Conservation (phyloP, 1,140 invertebrate species). For the Zaprionus tsacasi region DNA sequence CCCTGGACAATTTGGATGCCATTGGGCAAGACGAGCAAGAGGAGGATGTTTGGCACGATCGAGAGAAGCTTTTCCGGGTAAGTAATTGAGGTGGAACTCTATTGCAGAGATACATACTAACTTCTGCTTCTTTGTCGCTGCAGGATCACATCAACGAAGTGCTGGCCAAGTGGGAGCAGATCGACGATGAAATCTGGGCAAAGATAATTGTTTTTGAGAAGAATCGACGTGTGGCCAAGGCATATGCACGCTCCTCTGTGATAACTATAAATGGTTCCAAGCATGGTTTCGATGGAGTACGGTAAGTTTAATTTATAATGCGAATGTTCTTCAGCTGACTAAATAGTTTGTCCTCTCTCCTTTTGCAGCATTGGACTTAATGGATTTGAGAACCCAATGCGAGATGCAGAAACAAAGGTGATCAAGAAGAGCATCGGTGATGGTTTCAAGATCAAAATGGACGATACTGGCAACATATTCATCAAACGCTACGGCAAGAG, state of each 20-base stretch:
- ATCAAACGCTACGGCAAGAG: conserved; percentile 96
- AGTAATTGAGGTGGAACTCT: conserved; percentile 60
- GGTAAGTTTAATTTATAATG: conserved; percentile 85
- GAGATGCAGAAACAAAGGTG: conserved; percentile 95
- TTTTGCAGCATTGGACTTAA: conserved; percentile 92
- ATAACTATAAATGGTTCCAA: conserved; percentile 97
- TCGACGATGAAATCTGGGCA: conserved; percentile 98
- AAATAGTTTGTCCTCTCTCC: not conserved
- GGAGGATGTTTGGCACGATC: conserved; percentile 97
- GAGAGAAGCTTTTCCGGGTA: conserved; percentile 97
- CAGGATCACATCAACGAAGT: conserved; percentile 99
- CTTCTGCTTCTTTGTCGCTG: conserved; percentile 9
- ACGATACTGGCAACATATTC: conserved; percentile 96
- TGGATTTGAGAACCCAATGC: conserved; percentile 97
- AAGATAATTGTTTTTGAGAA: conserved; percentile 98
- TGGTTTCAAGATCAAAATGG: conserved; percentile 98
- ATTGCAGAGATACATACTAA: not conserved
- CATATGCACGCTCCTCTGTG: conserved; percentile 96
- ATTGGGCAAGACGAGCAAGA: conserved; percentile 90
- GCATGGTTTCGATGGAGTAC: conserved; percentile 97
- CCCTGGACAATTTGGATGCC: conserved; percentile 94
- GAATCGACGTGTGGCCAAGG: conserved; percentile 96
- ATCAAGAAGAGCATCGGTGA: conserved; percentile 95
- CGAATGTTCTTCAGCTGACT: not conserved
- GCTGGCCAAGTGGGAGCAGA: conserved; percentile 97